Conservation (phyloP, 2,797 vertebrate species). For the Pagetopsis macropterus region DNA sequence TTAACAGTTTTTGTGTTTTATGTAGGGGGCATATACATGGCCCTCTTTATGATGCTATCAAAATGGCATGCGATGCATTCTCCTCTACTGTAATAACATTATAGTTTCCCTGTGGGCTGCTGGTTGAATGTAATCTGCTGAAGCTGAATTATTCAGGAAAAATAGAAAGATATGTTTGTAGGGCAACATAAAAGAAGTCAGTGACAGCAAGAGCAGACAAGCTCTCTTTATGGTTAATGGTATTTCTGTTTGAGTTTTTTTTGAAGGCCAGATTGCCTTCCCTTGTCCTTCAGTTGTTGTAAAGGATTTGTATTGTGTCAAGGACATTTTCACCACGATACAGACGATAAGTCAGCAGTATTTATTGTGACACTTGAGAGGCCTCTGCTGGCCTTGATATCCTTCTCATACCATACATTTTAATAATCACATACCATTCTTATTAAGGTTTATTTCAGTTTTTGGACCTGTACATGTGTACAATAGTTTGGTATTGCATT, state of each 20-base stretch:
- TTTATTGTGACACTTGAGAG: background rate
- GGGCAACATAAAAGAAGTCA: background rate
- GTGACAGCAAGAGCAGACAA: background rate
- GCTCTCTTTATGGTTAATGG: background rate
- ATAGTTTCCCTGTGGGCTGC: conserved; percentile 16
- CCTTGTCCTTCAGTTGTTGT: background rate
- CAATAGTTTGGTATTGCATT: background rate
- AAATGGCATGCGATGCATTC: background rate
- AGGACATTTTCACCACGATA: background rate
- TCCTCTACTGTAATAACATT: background rate
- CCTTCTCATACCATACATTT: background rate
- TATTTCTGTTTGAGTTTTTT: background rate
- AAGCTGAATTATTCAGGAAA: conserved; percentile 38
- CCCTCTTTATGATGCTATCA: background rate
- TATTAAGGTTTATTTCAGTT: background rate
- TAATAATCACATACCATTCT: background rate
- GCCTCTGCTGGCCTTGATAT: background rate
- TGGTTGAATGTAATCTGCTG: conserved; percentile 12
- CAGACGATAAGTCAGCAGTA: background rate
- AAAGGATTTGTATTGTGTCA: conserved; percentile 15
- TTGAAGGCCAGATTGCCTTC: background rate
- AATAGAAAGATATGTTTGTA: background rate
- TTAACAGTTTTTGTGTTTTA: background rate
- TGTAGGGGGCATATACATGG: background rate
- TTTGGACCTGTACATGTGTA: background rate